Conservation (phyloP, 2,797 vertebrate genomes). For the Botia almorhae region DNA sequence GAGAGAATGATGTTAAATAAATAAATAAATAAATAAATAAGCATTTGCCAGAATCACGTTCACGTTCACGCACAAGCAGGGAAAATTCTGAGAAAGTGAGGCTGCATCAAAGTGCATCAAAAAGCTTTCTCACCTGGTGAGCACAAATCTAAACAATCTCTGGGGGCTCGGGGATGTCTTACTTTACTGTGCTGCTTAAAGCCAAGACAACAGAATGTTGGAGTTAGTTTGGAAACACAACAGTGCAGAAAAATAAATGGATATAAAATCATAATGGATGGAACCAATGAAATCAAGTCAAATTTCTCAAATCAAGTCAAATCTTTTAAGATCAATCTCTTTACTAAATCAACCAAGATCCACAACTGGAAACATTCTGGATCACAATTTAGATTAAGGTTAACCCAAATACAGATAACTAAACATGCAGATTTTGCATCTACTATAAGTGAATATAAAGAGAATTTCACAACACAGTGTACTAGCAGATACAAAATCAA, state of each 20-base stretch:
- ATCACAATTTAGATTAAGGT: not conserved
- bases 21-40: conserved; percentile 21
- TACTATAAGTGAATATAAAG: not conserved
- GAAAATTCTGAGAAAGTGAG: conserved; percentile 32
- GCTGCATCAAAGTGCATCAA: not conserved
- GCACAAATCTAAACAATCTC: conserved; percentile 37
- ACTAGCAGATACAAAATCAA: conserved; percentile 2
- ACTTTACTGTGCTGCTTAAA: not conserved
- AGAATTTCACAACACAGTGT: not conserved
- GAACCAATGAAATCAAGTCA: not conserved
- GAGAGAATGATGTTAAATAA: conserved; percentile 5
- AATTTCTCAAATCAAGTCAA: not conserved
- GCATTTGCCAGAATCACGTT: conserved; percentile 10
- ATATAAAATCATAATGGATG: not conserved
- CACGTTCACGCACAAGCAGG: not conserved
- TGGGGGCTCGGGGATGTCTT: not conserved
- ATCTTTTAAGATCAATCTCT: not conserved
- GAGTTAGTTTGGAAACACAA: conserved; percentile 7
- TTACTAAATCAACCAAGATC: not conserved
- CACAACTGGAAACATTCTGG: not conserved
- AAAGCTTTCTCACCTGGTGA: conserved; percentile 67
- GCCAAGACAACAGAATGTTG: not conserved
- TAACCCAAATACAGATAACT: conserved; percentile 1
- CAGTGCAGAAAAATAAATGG: not conserved
- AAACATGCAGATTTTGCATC: not conserved